Evolutionary conservation across 2,888 invertebrate genomes (phyloP).

Genomic region (Marasmarcha lunaedactyla): DNA sequence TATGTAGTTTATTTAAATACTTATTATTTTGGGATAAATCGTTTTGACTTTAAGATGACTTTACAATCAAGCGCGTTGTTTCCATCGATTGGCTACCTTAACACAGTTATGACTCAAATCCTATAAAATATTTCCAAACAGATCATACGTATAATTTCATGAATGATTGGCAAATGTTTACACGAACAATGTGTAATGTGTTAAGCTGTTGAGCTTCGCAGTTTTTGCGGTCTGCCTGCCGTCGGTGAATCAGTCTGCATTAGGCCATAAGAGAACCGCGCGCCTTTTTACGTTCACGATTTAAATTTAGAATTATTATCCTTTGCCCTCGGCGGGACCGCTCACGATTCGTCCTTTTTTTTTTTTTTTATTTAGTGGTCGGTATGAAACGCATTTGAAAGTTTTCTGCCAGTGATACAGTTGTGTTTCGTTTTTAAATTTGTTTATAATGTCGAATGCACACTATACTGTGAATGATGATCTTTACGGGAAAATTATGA

Average conservation of each 20-base stretch:
- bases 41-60: too few relatives aligned
- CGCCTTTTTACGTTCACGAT: constrained; percentile 48
- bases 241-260: constrained; percentile 62
- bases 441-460: constrained; percentile 15
- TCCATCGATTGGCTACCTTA: too few relatives aligned
- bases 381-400: constrained; percentile 12
- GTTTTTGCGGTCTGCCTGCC: constrained; percentile 48
- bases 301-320: constrained; percentile 60
- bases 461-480: constrained; percentile 61
- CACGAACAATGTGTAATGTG: constrained; percentile 58
- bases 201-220: constrained; percentile 29
- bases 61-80: too few relatives aligned
- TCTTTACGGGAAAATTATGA: constrained; percentile 56
- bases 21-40: too few relatives aligned
- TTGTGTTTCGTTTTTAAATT: constrained; percentile 10
- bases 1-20: too few relatives aligned
- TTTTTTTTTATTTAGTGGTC: constrained; percentile 26
- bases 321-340: constrained; percentile 36
- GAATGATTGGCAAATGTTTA: constrained; percentile 31
- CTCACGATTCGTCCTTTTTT: constrained; percentile 25
- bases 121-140: too few relatives aligned
- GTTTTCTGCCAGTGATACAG: background rate
- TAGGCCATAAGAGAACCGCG: constrained; percentile 60
- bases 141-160: background rate
- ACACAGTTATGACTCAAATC: too few relatives aligned